Evolutionary conservation across 2,888 invertebrate genomes (phyloP).

Genomic region (Eurytoma adleriae): DNA sequence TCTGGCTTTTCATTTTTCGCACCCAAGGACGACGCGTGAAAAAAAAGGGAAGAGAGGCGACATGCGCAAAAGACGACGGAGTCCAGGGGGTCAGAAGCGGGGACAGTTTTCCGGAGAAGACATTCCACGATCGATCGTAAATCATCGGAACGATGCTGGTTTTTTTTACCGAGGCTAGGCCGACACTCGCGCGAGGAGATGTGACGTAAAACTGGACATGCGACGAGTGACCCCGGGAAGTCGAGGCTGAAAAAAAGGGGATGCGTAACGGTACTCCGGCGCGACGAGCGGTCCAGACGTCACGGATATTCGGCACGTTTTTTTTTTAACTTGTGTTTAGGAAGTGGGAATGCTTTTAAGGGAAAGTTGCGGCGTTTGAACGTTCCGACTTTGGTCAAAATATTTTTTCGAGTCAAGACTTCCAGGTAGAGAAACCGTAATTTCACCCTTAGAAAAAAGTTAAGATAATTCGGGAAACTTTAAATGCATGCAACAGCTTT

Average conservation of each 20-base stretch:
- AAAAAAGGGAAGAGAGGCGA: constrained; percentile 20
- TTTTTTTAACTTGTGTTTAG: not conserved
- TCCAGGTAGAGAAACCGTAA: too few species aligned
- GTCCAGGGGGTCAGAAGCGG: constrained; percentile 35
- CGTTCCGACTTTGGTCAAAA: constrained; percentile 2
- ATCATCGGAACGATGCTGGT: constrained; percentile 23
- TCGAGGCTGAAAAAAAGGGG: not conserved
- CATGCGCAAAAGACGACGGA: constrained; percentile 4
- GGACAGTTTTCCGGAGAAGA: constrained; percentile 37
- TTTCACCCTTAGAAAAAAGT: too few species aligned
- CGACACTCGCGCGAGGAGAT: not conserved
- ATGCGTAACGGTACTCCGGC: not conserved
- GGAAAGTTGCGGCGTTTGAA: not conserved
- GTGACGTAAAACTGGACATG: constrained; percentile 31
- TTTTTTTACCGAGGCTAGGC: not conserved
- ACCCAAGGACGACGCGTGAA: constrained; percentile 1
- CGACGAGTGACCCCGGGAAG: constrained; percentile 7
- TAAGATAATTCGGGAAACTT: too few species aligned
- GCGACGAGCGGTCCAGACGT: not conserved
- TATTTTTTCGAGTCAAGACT: not conserved
- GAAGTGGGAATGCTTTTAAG: not conserved
- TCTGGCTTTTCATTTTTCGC: not conserved
- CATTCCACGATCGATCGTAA: constrained; percentile 34
- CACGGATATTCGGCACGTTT: constrained; percentile 20
- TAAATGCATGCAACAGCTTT: too few species aligned